Evolutionary conservation across 2,113 vertebrate genomes (phyloP).

Genomic region (Heloderma charlesbogerti): DNA sequence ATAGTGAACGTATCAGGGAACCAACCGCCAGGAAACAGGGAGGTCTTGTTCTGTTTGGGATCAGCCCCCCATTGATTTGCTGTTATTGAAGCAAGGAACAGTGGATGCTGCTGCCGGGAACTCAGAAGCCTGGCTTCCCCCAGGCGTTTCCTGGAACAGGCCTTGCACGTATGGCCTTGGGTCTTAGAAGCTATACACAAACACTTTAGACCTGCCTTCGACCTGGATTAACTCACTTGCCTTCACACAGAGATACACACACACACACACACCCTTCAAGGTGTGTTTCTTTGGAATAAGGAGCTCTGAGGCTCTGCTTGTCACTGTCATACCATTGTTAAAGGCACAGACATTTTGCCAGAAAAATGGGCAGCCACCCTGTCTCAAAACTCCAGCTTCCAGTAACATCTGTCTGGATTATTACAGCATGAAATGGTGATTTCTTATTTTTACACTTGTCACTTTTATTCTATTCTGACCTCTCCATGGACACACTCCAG

Average conservation of each 20-base stretch:
- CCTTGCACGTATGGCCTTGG: conserved; percentile 30
- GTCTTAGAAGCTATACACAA: conserved; percentile 15
- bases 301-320: not conserved
- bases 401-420: not conserved
- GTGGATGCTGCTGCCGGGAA: conserved; percentile 25
- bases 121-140: conserved; percentile 28
- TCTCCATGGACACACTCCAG: not conserved
- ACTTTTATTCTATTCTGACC: conserved; percentile 1
- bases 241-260: not conserved
- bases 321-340: not conserved
- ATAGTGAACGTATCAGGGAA: not conserved
- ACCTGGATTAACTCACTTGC: conserved; percentile 11
- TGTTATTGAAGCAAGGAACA: conserved; percentile 27
- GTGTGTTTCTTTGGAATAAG: not conserved
- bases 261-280: too few species aligned
- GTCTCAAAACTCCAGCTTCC: not conserved
- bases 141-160: conserved; percentile 41
- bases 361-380: not conserved
- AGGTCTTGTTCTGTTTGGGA: conserved; percentile 21
- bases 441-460: not conserved
- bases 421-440: not conserved
- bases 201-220: conserved; percentile 10
- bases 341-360: not conserved
- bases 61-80: conserved; percentile 34
- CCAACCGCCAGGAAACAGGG: not conserved